These are phyloP conservation scores for Saccostrea echinata DNA, from an alignment of 1,140 invertebrate species.

Conservation along the genomic window DNA sequence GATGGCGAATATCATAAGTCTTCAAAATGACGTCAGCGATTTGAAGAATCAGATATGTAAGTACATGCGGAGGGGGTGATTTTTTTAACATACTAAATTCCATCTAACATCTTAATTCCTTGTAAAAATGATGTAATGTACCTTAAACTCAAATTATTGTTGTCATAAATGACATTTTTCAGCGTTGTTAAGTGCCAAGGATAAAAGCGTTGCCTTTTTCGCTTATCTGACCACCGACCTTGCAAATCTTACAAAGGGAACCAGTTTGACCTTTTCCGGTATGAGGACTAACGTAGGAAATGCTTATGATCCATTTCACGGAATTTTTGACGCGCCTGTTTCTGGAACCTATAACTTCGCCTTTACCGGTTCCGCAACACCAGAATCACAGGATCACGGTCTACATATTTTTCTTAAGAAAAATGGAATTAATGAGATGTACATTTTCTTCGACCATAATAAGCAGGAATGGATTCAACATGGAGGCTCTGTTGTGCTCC, in stretches of 20 bases:
- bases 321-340: slow-evolving; percentile 39
- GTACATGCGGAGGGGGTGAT: background rate
- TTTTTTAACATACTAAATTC: background rate
- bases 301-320: slow-evolving; percentile 37
- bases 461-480: slow-evolving; percentile 20
- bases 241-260: background rate
- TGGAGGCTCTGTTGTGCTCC: slow-evolving; percentile 10
- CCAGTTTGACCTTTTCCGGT: background rate
- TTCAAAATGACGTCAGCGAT: slow-evolving; percentile 2
- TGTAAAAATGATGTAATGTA: too few relatives aligned
- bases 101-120: background rate
- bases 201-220: slow-evolving; percentile 32
- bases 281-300: slow-evolving; percentile 39
- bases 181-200: background rate
- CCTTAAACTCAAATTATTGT: too few relatives aligned
- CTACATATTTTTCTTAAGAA: slow-evolving; percentile 41
- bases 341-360: slow-evolving; percentile 44
- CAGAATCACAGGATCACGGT: background rate
- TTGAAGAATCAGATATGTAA: slow-evolving; percentile 28
- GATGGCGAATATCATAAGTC: background rate
- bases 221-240: slow-evolving; percentile 30
- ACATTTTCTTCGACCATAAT: slow-evolving; percentile 42
- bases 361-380: background rate
- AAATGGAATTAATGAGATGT: slow-evolving; percentile 39
- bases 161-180: background rate